A percentile compares a stretch with the other conserved stretches of the same genome.
Conservation (phyloP, 2,797 vertebrate species). For the Eulemur mongoz region DNA sequence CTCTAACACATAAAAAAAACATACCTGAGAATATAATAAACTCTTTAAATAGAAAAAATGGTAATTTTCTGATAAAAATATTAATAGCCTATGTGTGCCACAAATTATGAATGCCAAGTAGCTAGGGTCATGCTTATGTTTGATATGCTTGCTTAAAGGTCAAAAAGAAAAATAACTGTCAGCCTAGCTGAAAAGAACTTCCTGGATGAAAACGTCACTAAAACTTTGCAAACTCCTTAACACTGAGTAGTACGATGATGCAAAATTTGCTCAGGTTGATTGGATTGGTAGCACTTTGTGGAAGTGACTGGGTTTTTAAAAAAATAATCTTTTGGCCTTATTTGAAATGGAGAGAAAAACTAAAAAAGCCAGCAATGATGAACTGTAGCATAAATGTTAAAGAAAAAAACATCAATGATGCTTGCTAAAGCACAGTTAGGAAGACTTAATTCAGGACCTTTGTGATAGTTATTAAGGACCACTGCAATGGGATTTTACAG, state of each 20-base stretch:
- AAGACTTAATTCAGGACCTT: not conserved
- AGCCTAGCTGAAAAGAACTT: slow-evolving; percentile 10
- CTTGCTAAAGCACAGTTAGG: not conserved
- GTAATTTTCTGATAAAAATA: slow-evolving; percentile 62
- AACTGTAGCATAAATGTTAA: not conserved
- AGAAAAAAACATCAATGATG: not conserved
- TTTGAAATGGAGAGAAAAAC: not conserved
- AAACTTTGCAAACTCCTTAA: not conserved
- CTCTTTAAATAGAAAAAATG: slow-evolving; percentile 48
- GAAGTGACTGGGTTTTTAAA: not conserved
- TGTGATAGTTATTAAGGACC: not conserved
- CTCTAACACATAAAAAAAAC: slow-evolving; percentile 42
- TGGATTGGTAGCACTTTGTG: not conserved
- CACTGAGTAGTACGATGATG: not conserved
- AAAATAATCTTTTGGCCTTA: not conserved
- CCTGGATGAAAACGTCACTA: not conserved
- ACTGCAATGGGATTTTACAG: not conserved
- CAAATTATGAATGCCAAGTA: slow-evolving; percentile 51
- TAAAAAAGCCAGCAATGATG: not conserved
- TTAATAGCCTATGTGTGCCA: not conserved
- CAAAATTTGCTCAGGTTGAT: not conserved
- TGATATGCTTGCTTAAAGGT: slow-evolving; percentile 18
- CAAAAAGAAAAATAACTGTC: not conserved
- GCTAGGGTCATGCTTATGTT: not conserved
- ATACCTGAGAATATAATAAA: slow-evolving; percentile 37